A percentile compares a stretch with the other conserved stretches of the same genome.
phyloP scores from a whole-genome alignment of 2,113 vertebrate genomes.

The Mirounga angustirostris region DNA sequence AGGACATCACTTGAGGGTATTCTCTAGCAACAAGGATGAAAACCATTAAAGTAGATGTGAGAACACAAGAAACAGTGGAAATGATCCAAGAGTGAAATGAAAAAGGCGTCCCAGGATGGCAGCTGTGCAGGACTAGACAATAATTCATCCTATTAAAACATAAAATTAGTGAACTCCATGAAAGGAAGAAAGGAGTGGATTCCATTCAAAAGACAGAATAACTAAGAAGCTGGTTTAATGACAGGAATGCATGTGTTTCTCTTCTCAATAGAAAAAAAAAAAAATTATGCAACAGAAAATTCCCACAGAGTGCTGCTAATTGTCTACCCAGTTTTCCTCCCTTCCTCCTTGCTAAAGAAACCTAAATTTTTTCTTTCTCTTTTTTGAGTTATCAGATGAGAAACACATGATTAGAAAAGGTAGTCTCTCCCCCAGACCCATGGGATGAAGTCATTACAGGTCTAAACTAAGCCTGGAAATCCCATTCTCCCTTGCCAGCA shows the following conservation, averaged over 20 bases:
- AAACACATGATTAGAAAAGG: not conserved
- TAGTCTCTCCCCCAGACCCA: not conserved
- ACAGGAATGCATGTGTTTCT: slow-evolving; percentile 48
- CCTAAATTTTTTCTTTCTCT: not conserved
- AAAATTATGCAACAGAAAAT: not conserved
- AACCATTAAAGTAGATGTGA: slow-evolving; percentile 38
- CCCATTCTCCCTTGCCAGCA: not conserved
- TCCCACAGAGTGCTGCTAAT: not conserved
- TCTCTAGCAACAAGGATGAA: slow-evolving; percentile 51
- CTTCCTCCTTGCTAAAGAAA: not conserved
- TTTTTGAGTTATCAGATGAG: not conserved
- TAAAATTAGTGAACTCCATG: slow-evolving; percentile 62
- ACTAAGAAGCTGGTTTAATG: slow-evolving; percentile 54
- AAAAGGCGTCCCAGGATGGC: slow-evolving; percentile 27
- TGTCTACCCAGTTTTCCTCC: not conserved
- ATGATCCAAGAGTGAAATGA: slow-evolving; percentile 42
- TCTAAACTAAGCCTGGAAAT: not conserved
- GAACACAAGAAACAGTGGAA: slow-evolving; percentile 47
- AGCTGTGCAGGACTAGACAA: slow-evolving; percentile 61
- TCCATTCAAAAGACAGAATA: slow-evolving; percentile 67
- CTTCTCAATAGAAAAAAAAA: slow-evolving; percentile 38
- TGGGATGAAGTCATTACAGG: not conserved
- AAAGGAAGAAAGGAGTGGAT: slow-evolving; percentile 57
- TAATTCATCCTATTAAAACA: slow-evolving; percentile 63
- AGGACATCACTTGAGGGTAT: slow-evolving; percentile 25